Evolutionary conservation across 2,797 vertebrate genomes (phyloP), one percentile per base, ranked within the genome.

Genomic region (Parambassis ranga): DNA sequence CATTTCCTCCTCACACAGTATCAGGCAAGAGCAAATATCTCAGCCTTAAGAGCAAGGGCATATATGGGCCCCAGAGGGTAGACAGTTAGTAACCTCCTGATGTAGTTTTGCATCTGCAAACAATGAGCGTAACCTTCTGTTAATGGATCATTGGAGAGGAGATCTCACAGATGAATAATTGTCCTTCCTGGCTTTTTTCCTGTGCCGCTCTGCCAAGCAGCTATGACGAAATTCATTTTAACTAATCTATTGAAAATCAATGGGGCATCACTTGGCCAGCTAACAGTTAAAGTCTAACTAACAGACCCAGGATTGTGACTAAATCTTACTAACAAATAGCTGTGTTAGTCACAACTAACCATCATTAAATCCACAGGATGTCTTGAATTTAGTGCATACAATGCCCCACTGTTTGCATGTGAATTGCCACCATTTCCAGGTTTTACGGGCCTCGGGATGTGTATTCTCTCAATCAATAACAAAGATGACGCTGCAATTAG

Each of bases 281-380:
- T 48, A 74, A 73, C 36, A 56, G 65, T 69, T 84, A 69, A 78
- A 69, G 39, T 57, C 60, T 44, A 52, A 41, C 60, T 58, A 42
- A 49, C 22, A 11, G 51, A 57, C 36, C n/a, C 9, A 8, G 27
- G 46, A 77, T 71, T 27, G 44, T 64, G 56, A 87, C 84, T 86
- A 56, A 77, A 84, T 75, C 78, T 71, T 42, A 39, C 39, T 56
- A 42, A 66, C 52, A 79, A 80, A 73, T 10, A 73, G 37, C 59
- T 51, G 10, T 48, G 65, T 53, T 82, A 75, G 27, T 50, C 60
- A 58, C 75, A 68, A 77, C 50, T 64, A n/a, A 39, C 56, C 50
- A 52, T 56, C 32, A 70, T 78, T 76, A 77, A 74, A 82, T 70
- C 77, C 72, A 78, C 83, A 89, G 84, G 84, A 87, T 63, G 81